Base-by-base conservation (phyloP, 2,113 vertebrate species). In the Baryphthengus martii region DNA sequence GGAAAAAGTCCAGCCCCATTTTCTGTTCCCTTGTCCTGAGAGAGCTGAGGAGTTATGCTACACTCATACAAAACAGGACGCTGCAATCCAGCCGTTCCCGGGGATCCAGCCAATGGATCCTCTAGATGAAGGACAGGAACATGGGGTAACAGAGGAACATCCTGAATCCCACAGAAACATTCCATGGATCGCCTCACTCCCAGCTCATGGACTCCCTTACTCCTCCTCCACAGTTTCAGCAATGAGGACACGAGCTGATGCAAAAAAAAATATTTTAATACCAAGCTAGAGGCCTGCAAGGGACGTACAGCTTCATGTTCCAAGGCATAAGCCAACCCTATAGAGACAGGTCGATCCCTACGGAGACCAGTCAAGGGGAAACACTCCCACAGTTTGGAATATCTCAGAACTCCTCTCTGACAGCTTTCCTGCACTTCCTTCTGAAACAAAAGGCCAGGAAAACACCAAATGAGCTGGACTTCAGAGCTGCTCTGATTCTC, bases 111-210 rank as follows among this genome's bases (percentile, higher is more conserved):
- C 42, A 66, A 1, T 1, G 18, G 9, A 8, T 35, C 6, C 7
- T 76, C 1, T 1, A 28, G 1, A 0, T 1, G 9, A 91, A 75
- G 21, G 28, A 15, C 14, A 31, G 17, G 13, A n/a, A 3, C 10
- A 11, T 5, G 25, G 45, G 16, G 24, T 23, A 50, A 17, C 7
- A 2, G 40, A 76, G 24, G 23, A 50, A 40, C 19, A n/a, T 10
- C 62, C 42, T 44, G 39, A 67, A 50, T n/a, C 9, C 17, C 63
- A 39, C 2, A 19, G 28, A 13, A 39, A 58, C 9, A 40, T 47
- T 16, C 26, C 47, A 66, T 7, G 6, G 19, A 7, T 18, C 17
- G 1, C 42, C 15, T 71, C 56, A 39, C 5, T 58, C 24, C 11
- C n/a, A 58, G 59, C 18, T 29, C 50, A 14, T 14, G 13, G 50